These are phyloP conservation scores for Psittacula cyanocephala DNA, from an alignment of 2,113 vertebrate genomes.

Conservation along the genomic window DNA sequence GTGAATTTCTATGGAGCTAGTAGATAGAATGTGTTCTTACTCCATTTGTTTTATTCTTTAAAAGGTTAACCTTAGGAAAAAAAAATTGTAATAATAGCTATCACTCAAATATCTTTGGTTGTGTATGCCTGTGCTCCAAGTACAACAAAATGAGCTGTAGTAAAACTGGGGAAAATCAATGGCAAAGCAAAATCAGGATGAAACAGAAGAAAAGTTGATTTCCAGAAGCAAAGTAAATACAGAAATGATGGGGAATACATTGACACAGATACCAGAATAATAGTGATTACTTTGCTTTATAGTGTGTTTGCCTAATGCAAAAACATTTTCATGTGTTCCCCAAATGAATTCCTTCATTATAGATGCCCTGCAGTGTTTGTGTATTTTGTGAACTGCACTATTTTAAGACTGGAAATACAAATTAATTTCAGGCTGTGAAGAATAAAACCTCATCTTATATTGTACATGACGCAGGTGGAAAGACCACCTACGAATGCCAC, in stretches of 20 bases:
- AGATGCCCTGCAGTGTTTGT: not conserved
- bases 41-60: not conserved
- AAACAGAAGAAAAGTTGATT: not conserved
- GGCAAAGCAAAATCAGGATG: not conserved
- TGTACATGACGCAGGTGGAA: not conserved
- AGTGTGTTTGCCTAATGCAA: not conserved
- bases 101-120: not conserved
- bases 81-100: not conserved
- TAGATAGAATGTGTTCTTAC: not conserved
- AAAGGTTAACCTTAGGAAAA: not conserved
- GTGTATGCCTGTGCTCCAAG: not conserved
- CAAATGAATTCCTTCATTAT: not conserved
- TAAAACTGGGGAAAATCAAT: not conserved
- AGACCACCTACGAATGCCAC: not conserved
- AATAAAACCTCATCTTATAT: not conserved
- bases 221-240: not conserved
- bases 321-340: not conserved
- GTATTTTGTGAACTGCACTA: not conserved
- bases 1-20: not conserved
- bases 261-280: not conserved
- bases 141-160: not conserved
- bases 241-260: not conserved
- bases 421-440: not conserved
- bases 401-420: not conserved
- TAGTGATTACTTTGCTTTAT: not conserved